These are phyloP conservation scores for Agonopterix heracliana DNA, from an alignment of 2,888 invertebrate genomes.

Conservation along the genomic window DNA sequence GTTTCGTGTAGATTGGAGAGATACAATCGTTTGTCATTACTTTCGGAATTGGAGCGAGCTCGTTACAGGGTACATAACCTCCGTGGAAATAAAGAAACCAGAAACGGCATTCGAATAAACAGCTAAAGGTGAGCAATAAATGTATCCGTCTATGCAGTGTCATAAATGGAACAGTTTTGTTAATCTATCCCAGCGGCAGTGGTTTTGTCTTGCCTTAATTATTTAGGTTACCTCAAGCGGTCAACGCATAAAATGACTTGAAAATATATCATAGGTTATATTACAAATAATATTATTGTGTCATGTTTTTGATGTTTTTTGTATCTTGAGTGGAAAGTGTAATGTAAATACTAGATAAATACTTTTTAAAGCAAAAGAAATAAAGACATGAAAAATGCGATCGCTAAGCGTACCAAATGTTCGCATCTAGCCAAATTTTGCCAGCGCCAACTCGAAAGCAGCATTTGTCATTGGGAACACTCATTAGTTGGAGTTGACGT, in stretches of 20 bases:
- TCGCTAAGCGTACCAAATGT: too few species aligned
- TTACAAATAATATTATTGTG: too few species aligned
- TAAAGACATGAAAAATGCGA: background rate
- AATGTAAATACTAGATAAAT: constrained; percentile 16
- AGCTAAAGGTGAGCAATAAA: too few species aligned
- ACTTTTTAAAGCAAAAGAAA: background rate
- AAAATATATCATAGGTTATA: too few species aligned
- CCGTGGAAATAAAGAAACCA: constrained; percentile 23
- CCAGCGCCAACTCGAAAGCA: constrained; percentile 39
- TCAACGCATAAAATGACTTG: too few species aligned
- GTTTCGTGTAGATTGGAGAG: constrained; percentile 23
- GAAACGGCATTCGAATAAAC: constrained; percentile 11
- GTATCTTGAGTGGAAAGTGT: too few species aligned
- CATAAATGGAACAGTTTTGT: too few species aligned
- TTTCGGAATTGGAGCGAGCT: constrained; percentile 32
- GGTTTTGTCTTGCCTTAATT: too few species aligned
- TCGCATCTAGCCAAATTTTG: constrained; percentile 37
- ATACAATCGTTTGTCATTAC: constrained; percentile 43
- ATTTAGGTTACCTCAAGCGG: too few species aligned
- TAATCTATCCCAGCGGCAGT: too few species aligned
- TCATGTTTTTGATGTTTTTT: too few species aligned
- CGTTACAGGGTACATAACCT: constrained; percentile 23
- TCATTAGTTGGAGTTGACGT: constrained; percentile 71
- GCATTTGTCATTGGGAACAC: constrained; percentile 67
- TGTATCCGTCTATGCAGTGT: too few species aligned